These are phyloP conservation scores for Odontamblyopus rebecca DNA, from an alignment of 2,797 vertebrate species.

Conservation along the genomic window DNA sequence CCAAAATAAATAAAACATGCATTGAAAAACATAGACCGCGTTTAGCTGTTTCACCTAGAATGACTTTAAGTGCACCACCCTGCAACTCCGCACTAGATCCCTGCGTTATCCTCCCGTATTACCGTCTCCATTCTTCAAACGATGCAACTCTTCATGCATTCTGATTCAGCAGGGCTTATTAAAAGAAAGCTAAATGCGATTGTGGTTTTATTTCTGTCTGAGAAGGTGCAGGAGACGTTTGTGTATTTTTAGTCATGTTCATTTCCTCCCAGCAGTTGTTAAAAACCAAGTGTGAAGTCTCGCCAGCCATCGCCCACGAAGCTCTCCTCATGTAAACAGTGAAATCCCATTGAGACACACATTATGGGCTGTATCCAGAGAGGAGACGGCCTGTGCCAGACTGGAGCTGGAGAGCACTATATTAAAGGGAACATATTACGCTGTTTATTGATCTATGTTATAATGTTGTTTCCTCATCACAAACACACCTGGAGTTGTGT, in stretches of 20 bases:
- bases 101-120: not conserved
- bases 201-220: not conserved
- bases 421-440: too few relatives aligned
- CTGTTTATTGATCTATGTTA: too few relatives aligned
- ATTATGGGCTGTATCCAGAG: constrained; percentile 12
- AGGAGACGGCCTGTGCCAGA: not conserved
- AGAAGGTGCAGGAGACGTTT: not conserved
- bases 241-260: constrained; percentile 26
- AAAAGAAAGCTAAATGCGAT: not conserved
- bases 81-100: too few relatives aligned
- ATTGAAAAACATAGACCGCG: too few relatives aligned
- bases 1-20: too few relatives aligned
- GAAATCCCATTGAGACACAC: constrained; percentile 16
- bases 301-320: constrained; percentile 22
- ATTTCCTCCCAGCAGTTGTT: constrained; percentile 14
- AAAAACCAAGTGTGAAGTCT: constrained; percentile 15
- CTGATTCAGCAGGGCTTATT: not conserved
- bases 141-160: constrained; percentile 4
- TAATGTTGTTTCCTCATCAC: too few relatives aligned
- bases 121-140: constrained; percentile 26
- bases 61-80: too few relatives aligned
- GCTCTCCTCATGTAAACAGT: constrained; percentile 22
- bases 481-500: too few relatives aligned
- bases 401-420: not conserved
- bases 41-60: too few relatives aligned